Base-by-base conservation (phyloP, 1,140 invertebrate genomes). In the Chionoecetes opilio region DNA sequence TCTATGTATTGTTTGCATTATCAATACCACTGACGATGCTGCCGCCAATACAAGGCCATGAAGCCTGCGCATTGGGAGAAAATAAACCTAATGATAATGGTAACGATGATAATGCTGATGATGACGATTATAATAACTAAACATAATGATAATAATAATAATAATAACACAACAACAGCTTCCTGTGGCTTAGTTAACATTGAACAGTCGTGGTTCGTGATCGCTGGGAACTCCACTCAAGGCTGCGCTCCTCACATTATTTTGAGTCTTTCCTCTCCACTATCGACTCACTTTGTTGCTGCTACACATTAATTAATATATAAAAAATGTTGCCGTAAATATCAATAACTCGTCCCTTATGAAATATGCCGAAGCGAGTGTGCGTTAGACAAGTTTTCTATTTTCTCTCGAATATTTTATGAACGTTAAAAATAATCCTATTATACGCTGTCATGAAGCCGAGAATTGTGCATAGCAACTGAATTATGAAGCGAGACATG, bases 111-210 rank as follows among this genome's bases (percentile, higher is more conserved):
- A 87, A 3, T 87, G 35, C 11, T 35, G 29, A 85, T 85, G 34
- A 29, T 85, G 46, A 46, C 5, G 41, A 46, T 46, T n/a, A 75
- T 41, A 87, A 87, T 87, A 87, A n/a, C n/a, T 87, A 87, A 37
- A 35, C 34, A 37, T 87, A 87, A 87, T 87, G 11, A 87, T 75
- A 75, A 75, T 75, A 75, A 75, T 75, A 75, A 75, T 75, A 75
- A 87, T 87, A 87, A n/a, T 21, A 41, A 87, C 31, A 37, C 2
- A 53, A 17, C 9, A 17, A 17, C 21, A 17, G 46, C 21, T 53
- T 53, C 46, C 46, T 14, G 46, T 53, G 46, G 46, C 46, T 17
- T 17, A 3, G 46, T 53, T 53, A 17, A 53, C 46, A 17, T 9
- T 17, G 21, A 17, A 9, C 46, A 53, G 2, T 53, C 46, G 9